Evolutionary conservation across 2,113 vertebrate species (phyloP), one percentile per base, ranked within the genome.

Genomic region (Melanostigma gelatinosum): DNA sequence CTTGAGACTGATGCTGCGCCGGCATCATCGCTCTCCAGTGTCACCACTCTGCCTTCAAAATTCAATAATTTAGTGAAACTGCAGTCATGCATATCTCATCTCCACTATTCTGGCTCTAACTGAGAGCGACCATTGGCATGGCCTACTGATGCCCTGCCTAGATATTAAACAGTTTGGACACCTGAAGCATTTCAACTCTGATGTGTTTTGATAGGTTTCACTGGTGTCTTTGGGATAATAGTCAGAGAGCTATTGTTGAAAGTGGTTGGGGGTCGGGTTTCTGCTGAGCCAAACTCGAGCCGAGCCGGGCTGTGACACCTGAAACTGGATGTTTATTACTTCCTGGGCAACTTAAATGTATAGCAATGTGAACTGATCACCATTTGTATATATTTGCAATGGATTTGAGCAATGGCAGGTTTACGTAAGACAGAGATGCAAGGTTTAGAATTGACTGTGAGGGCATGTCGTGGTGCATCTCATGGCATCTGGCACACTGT

Each of bases 11-110:
- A 93, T 84, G 88, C 79, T 38, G 67, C 42, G 54, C 85, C 52
- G 78, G 34, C 34, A 67, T 68, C 78, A 90, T 93, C 83, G 66
- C 64, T 93, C 85, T 91, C 75, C 71, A 50, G 77, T 84, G 89
- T 89, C 91, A 88, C 81, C 75, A 63, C 84, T 87, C 82, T 58
- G 80, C 86, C 84, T 90, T 90, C 86, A 92, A 88, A 91, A 92
- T 92, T 88, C 86, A 92, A 91, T 93, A 87, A 91, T 91, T 90
- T 90, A 83, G 83, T 86, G 86, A 85, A 85, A 89, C 79, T 78
- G 90, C 86, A 34, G 64, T 83, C 58, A 12, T 48, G 84, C 77
- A 79, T 87, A 82, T 79, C 88, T 89, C 85, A 80, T 84, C 78
- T 76, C 84, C 57, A 18, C 70, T 75, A 82, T 82, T 84, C 76